These are phyloP conservation scores for Neoseiulus cucumeris DNA, from an alignment of 1,140 invertebrate species.

Conservation along the genomic window DNA sequence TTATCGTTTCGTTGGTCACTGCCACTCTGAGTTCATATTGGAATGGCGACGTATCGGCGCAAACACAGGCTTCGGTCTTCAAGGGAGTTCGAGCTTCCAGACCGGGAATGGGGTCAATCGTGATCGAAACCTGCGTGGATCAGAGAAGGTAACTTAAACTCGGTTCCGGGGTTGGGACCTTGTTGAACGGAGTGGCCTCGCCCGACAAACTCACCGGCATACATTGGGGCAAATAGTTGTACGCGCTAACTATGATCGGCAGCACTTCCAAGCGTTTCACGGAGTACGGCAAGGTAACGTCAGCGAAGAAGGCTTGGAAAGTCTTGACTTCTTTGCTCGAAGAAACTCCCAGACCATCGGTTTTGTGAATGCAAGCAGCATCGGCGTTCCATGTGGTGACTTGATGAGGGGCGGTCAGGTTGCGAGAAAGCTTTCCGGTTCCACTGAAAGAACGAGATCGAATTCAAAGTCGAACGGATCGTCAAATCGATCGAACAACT, in stretches of 20 bases:
- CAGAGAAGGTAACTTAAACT: too few relatives aligned
- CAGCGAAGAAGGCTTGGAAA: conserved; percentile 50
- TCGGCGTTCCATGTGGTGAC: conserved; percentile 51
- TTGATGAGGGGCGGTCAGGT: conserved; percentile 40
- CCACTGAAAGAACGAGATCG: conserved; percentile 27
- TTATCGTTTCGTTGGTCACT: conserved; percentile 32
- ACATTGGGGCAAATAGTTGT: conserved; percentile 45
- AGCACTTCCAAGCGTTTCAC: conserved; percentile 46
- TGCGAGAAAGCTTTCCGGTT: conserved; percentile 32
- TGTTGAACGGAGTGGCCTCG: too few relatives aligned
- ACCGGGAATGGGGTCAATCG: conserved; percentile 10
- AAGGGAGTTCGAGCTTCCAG: neutral
- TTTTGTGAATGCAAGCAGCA: conserved; percentile 42
- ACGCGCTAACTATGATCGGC: conserved; percentile 43
- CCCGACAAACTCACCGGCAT: conserved; percentile 34
- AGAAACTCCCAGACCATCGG: conserved; percentile 41
- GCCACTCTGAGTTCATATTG: conserved; percentile 29
- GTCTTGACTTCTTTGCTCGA: conserved; percentile 35
- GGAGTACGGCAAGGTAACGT: conserved; percentile 44
- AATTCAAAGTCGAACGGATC: too few relatives aligned
- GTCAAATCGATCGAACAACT: too few relatives aligned
- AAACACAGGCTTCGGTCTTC: conserved; percentile 7
- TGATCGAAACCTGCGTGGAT: conserved; percentile 30
- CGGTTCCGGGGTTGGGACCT: too few relatives aligned
- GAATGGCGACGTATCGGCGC: conserved; percentile 27